Percentiles rank a stretch among this genome's conserved stretches.
These are phyloP conservation scores for Xanthorhoe designata DNA, from an alignment of 2,888 invertebrate genomes.

Conservation along the genomic window DNA sequence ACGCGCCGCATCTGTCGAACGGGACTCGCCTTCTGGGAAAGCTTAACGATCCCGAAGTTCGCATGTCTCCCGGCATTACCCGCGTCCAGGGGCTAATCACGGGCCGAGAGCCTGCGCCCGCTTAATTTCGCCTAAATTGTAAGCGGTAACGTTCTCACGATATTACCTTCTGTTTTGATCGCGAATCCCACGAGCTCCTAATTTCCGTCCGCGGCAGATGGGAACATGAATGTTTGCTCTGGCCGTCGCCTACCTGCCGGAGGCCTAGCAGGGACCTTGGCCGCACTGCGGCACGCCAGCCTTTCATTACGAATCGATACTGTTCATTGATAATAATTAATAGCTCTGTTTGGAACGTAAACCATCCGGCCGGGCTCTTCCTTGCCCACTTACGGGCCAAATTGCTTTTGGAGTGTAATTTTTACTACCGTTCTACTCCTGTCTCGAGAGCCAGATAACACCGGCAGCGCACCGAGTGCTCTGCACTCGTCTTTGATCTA, in stretches of 20 bases:
- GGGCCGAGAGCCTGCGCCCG: constrained; percentile 72
- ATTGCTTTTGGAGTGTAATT: constrained; percentile 76
- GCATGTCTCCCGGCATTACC: constrained; percentile 82
- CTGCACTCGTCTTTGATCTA: constrained; percentile 76
- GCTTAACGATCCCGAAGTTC: constrained; percentile 79
- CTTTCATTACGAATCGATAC: constrained; percentile 78
- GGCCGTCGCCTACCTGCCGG: constrained; percentile 61
- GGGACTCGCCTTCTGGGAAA: constrained; percentile 83
- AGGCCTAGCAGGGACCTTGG: constrained; percentile 56
- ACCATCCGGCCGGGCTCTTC: constrained; percentile 62
- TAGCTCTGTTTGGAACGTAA: constrained; percentile 57
- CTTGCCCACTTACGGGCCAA: constrained; percentile 66
- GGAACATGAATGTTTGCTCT: constrained; percentile 68
- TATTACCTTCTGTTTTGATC: constrained; percentile 72
- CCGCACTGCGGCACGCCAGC: constrained; percentile 69
- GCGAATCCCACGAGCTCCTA: constrained; percentile 78
- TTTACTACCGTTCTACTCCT: constrained; percentile 79
- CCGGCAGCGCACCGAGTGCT: constrained; percentile 61
- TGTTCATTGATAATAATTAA: constrained; percentile 77
- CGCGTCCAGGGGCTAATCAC: constrained; percentile 75
- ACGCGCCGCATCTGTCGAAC: constrained; percentile 79
- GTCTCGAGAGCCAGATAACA: constrained; percentile 76
- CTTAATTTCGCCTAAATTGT: constrained; percentile 80
- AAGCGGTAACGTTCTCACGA: constrained; percentile 79
- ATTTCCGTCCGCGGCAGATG: constrained; percentile 69